These are phyloP conservation scores for Stomatorhinus walkeri DNA, from an alignment of 2,797 vertebrate species.

Conservation along the genomic window DNA sequence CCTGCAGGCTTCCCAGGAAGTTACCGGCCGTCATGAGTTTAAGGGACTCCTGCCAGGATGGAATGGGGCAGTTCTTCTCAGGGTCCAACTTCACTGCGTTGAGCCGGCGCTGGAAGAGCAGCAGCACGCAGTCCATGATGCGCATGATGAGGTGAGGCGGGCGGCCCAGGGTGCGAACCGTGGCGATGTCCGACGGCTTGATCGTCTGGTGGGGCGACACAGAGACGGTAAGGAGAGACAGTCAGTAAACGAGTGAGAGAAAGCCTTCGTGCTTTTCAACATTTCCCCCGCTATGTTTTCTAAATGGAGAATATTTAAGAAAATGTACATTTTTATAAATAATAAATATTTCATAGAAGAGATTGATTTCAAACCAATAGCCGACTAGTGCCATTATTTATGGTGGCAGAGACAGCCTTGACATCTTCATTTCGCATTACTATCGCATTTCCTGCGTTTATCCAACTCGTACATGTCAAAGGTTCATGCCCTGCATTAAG, in stretches of 20 bases:
- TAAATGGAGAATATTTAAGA: background rate
- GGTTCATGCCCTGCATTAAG: constrained; percentile 1
- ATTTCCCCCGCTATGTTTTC: background rate
- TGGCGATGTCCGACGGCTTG: constrained; percentile 88
- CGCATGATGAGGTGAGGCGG: constrained; percentile 96
- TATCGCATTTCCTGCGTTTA: background rate
- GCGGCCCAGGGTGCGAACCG: constrained; percentile 80
- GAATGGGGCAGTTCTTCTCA: constrained; percentile 69
- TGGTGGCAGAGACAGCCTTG: background rate
- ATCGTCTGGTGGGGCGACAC: constrained; percentile 68
- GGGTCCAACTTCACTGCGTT: constrained; percentile 73
- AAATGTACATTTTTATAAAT: background rate
- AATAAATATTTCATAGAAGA: background rate
- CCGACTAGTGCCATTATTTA: background rate
- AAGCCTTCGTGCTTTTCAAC: background rate
- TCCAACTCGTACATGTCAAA: background rate
- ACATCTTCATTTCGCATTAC: constrained; percentile 18
- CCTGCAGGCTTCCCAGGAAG: constrained; percentile 84
- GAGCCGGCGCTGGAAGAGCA: constrained; percentile 83
- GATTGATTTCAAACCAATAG: background rate
- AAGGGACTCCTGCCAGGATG: constrained; percentile 93
- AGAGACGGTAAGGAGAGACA: background rate
- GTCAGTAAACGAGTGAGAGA: background rate
- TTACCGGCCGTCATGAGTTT: constrained; percentile 95
- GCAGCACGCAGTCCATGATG: constrained; percentile 94